phyloP scores from a whole-genome alignment of 1,140 invertebrate species.

The Eulimnadia texana region DNA sequence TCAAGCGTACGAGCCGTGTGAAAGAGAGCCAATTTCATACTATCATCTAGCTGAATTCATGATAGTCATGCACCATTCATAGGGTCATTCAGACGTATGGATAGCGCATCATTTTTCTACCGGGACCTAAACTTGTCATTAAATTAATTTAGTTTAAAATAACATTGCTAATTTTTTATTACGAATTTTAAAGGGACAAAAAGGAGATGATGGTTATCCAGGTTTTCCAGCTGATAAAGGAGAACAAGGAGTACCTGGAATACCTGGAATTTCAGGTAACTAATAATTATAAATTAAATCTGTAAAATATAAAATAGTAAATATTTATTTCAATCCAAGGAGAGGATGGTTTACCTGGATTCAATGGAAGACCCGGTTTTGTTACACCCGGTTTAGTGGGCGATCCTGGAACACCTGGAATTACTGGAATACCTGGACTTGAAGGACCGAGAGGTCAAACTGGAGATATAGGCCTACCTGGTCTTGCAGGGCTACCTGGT shows the following conservation, averaged over 20 bases:
- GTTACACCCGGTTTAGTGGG: neutral
- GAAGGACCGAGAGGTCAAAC: constrained; percentile 24
- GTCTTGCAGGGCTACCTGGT: neutral
- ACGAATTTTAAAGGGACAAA: neutral
- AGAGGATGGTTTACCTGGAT: neutral
- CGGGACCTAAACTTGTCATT: too few species aligned
- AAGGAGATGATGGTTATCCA: constrained; percentile 9
- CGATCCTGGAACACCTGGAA: neutral
- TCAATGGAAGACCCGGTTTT: neutral
- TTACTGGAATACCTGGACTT: constrained; percentile 22
- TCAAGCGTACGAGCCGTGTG: too few species aligned
- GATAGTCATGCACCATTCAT: too few species aligned
- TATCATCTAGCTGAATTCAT: too few species aligned
- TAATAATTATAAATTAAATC: neutral
- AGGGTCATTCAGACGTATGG: too few species aligned
- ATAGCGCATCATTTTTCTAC: too few species aligned
- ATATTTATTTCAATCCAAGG: constrained; percentile 15
- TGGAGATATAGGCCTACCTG: constrained; percentile 18
- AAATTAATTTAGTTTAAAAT: too few species aligned
- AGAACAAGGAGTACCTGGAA: neutral
- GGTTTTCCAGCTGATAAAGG: constrained; percentile 13
- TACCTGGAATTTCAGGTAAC: neutral
- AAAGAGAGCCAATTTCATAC: too few species aligned
- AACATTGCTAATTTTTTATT: neutral
- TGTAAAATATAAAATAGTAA: too few species aligned